Percentiles rank a stretch among this genome's conserved stretches.
Conservation (phyloP, 2,888 invertebrate genomes). For the Apomyelois bistriatella region DNA sequence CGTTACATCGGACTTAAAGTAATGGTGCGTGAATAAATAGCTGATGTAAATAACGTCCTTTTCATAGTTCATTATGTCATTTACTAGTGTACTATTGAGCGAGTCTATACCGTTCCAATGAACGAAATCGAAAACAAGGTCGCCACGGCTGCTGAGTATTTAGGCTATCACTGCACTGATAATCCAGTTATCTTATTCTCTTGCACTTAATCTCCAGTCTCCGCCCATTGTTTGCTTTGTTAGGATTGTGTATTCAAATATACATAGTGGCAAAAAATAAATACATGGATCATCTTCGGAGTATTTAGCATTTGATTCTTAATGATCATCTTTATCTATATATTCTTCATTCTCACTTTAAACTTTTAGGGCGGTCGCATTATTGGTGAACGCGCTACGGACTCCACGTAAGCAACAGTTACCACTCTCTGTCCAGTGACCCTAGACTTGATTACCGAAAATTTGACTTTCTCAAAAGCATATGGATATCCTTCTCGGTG, state of each 20-base stretch:
- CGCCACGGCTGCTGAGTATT: conserved; percentile 65
- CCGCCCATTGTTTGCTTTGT: background rate
- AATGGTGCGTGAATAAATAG: conserved; percentile 16
- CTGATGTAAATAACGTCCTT: conserved; percentile 18
- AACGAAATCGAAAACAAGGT: conserved; percentile 76
- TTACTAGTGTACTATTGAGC: conserved; percentile 39
- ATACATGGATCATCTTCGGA: no score
- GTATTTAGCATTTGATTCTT: no score
- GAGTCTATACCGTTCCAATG: conserved; percentile 32
- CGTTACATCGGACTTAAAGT: background rate
- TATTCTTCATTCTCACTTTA: no score
- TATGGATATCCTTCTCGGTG: no score
- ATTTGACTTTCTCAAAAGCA: no score
- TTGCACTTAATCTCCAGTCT: background rate
- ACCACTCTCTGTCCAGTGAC: no score
- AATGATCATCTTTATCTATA: no score
- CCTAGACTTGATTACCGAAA: no score
- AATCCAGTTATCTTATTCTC: conserved; percentile 28
- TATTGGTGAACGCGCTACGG: no score
- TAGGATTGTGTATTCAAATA: background rate
- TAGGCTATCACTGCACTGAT: conserved; percentile 46
- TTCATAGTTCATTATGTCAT: conserved; percentile 43
- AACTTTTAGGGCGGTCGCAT: no score
- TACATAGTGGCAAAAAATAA: no score
- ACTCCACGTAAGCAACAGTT: no score